Conservation (phyloP, 2,888 invertebrate species). For the Drosophila greeni region DNA sequence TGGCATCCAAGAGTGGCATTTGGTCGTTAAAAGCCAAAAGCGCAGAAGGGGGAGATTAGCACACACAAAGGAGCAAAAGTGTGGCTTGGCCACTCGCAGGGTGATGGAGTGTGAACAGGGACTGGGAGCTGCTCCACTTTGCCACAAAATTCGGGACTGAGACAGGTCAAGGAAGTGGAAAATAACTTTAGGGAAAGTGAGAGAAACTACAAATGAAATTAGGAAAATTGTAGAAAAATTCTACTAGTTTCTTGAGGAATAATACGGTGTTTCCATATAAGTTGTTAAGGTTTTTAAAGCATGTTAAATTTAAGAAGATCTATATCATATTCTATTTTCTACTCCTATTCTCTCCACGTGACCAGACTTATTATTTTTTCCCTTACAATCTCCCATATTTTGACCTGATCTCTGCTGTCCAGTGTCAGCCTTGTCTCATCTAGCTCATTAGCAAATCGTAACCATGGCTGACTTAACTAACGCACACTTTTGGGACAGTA, state of each 20-base stretch:
- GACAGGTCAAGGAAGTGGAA: conserved; percentile 3
- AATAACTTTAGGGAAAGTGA: conserved; percentile 1
- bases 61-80: conserved; percentile 24
- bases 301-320: neutral
- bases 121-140: conserved; percentile 3
- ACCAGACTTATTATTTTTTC: neutral
- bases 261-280: neutral
- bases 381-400: neutral
- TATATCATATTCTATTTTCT: neutral
- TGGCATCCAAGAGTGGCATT: conserved; percentile 24
- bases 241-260: too few species aligned
- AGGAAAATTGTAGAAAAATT: neutral
- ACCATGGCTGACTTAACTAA: conserved; percentile 33
- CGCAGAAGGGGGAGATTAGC: conserved; percentile 34
- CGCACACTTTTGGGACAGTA: conserved; percentile 35
- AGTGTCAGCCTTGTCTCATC: conserved; percentile 22
- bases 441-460: conserved; percentile 45
- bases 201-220: neutral
- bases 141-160: neutral
- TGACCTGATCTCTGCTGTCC: neutral
- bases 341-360: neutral
- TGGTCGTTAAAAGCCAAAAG: conserved; percentile 46
- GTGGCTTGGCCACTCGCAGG: conserved; percentile 14
- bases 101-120: conserved; percentile 17
- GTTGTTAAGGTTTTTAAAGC: neutral